Conservation (phyloP, 1,140 invertebrate genomes). For the Medauroidea extradentata region DNA sequence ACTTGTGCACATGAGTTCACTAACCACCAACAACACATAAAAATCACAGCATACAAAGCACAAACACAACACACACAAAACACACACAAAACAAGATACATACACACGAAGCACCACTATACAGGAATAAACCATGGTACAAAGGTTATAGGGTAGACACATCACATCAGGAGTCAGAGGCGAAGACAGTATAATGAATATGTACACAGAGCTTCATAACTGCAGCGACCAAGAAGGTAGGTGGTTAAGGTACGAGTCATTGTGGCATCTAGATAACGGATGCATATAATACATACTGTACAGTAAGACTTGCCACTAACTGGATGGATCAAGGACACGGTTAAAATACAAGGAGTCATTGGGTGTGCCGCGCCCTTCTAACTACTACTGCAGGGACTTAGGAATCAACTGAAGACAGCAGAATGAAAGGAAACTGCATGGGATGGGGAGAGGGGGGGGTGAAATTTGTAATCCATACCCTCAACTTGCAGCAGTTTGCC, state of each 20-base stretch:
- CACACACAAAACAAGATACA: too few species aligned
- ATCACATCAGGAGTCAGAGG: neutral
- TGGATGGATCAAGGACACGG: neutral
- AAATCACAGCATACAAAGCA: too few species aligned
- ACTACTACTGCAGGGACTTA: neutral
- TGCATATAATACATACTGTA: neutral
- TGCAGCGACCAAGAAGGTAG: too few species aligned
- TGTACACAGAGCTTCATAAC: too few species aligned
- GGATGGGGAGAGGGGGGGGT: neutral
- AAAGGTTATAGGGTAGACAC: neutral
- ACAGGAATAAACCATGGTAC: neutral
- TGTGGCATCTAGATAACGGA: too few species aligned
- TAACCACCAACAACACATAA: too few species aligned
- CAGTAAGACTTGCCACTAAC: neutral
- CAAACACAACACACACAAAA: too few species aligned
- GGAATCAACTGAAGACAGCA: neutral
- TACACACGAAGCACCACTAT: neutral
- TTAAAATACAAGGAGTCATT: neutral
- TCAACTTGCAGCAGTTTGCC: constrained; percentile 72
- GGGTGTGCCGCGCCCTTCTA: neutral
- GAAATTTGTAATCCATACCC: constrained; percentile 44
- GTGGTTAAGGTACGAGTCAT: too few species aligned
- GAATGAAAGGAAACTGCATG: neutral
- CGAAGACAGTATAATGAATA: neutral
- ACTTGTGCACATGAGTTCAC: too few species aligned